Evolutionary conservation across 2,888 invertebrate species (phyloP), one percentile per base, ranked within the genome.

Genomic region (Dioctria linearis): DNA sequence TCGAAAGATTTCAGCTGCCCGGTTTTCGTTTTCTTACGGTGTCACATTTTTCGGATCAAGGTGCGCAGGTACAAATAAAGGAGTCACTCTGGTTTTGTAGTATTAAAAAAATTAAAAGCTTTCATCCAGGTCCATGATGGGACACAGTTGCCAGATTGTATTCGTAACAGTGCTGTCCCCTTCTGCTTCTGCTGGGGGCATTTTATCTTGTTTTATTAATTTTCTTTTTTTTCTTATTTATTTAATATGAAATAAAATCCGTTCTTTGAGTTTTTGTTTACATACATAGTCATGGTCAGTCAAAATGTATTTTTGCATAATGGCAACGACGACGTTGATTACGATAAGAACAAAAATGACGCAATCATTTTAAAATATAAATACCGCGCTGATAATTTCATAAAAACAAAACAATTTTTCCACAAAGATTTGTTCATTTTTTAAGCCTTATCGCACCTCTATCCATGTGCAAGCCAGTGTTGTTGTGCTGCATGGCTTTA

Each of bases 1-100:
- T 46, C 5, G 8, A 46, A 46, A 8, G 8, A 8, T 46, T 46
- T 46, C 8, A 46, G 8, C 5, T 46, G 8, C 46, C 25, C 25
- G 25, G 25, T 25, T 25, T 25, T 25, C 2, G 25, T 46, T 46
- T 46, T 46, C 0, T 46, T 8, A 8, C 46, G 5, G 46, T 46
- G 46, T 5, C 46, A 46, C 46, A 46, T 5, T 46, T 57, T 13
- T 57, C 5, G 42, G 39, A 5, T 65, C 39, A 37, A 42, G 40
- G 5, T 51, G 71, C 71, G 71, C 71, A 71, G 54, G 71, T 71
- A 71, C 71, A 71, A 71, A 71, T 51, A 71, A n/a, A 71, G n/a
- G 40, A 54, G 51, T 51, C 39, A 54, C 49, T 37, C 69, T 46
- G n/a, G 25, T 9, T 13, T 39, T 46, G 54, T 25, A 25, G 25